These are phyloP conservation scores for Leptodactylus fuscus DNA, from an alignment of 2,113 vertebrate species.

Conservation along the genomic window DNA sequence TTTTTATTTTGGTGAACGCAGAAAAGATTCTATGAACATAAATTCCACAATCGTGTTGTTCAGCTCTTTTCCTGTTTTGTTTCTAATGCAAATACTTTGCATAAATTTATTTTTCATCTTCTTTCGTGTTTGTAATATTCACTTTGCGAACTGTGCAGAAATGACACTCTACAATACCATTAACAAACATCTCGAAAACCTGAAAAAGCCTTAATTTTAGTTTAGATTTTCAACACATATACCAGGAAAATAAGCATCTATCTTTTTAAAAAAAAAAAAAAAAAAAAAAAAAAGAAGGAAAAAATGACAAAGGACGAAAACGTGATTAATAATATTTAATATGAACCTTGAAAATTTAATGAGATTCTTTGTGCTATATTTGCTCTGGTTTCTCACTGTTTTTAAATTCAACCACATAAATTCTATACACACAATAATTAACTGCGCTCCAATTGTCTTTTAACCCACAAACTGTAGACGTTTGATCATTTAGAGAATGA, in stretches of 20 bases:
- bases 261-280: not conserved
- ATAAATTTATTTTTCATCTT: too few relatives aligned
- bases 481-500: constrained; percentile 11
- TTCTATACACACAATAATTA: not conserved
- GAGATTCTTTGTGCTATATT: not conserved
- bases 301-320: not conserved
- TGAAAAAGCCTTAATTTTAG: not conserved
- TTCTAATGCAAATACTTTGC: too few relatives aligned
- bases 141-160: too few relatives aligned
- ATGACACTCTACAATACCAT: too few relatives aligned
- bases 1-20: too few relatives aligned
- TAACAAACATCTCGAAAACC: too few relatives aligned
- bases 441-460: not conserved
- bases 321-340: not conserved
- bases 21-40: too few relatives aligned
- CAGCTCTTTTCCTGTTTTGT: too few relatives aligned
- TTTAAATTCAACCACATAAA: not conserved
- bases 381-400: not conserved
- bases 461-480: not conserved
- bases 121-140: too few relatives aligned
- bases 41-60: too few relatives aligned
- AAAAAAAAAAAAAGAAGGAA: not conserved
- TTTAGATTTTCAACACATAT: not conserved
- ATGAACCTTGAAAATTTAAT: not conserved
- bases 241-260: not conserved